Base-by-base conservation (phyloP, 2,888 invertebrate genomes). In the Lithophane semibrunnea region DNA sequence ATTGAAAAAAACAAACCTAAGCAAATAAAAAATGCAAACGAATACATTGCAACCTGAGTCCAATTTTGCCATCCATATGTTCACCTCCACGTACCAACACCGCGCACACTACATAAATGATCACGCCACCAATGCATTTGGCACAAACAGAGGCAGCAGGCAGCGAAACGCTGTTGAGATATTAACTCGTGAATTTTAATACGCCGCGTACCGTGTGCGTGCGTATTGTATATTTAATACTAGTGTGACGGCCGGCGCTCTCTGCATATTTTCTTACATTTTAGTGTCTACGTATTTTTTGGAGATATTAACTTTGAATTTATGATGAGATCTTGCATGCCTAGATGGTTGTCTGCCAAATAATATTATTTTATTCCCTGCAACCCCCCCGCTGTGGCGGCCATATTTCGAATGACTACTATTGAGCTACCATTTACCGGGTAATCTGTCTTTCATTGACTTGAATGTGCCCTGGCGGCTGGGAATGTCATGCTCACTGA, bases 131-230 rank as follows among this genome's bases (percentile, higher is more conserved):
- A 80, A 83, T 79, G 72, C 60, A 79, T 83, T 54, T 79, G 80
- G 83, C 86, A 80, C 56, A 75, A 65, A 82, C 77, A 79, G 70
- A 78, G 71, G n/a, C n/a, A n/a, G n/a, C n/a, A 73, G 37, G 71
- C 44, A 70, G 37, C 37, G 42, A 68, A 82, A 80, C 71, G 74
- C 74, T 76, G 74, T 54, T 80, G 84, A 83, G 79, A 88, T 85
- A 88, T 88, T 88, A 88, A 83, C 80, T 85, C 74, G 52, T 85
- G 79, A 88, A 88, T 88, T 82, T 88, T 88, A 86, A 88, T 86
- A 88, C 63, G 44, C 66, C 66, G 63, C 70, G 74, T 77, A 68
- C 37, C 44, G 42, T 64, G 42, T 64, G 58, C 75, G 72, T 76
- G 76, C 61, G 78, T 44, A 54, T 44, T 86, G 76, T 81, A 58